Conservation (phyloP, 37 sponge, comb jelly and placozoan genomes). For the Hormiphora californensis region DNA sequence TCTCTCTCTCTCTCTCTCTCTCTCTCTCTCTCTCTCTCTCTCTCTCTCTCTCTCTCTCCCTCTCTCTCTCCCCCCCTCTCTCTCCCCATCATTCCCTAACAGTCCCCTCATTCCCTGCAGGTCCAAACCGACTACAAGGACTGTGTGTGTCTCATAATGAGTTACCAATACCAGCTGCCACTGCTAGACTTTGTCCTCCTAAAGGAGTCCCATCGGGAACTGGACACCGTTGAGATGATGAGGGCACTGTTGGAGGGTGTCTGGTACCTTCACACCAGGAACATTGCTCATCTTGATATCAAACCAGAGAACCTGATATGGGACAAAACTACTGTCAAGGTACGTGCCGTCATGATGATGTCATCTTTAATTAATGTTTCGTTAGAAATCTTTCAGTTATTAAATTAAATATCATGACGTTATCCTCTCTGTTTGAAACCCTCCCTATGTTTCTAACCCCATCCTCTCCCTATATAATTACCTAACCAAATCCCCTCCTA, state of each 20-base stretch:
- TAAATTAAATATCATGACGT: too few species aligned
- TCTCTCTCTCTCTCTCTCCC: background rate
- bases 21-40: background rate
- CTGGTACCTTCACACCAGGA: background rate
- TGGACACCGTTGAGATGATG: background rate
- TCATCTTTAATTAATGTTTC: too few species aligned
- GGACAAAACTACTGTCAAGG: slow-evolving; percentile 31
- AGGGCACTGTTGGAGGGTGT: background rate
- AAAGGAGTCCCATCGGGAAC: slow-evolving; percentile 6
- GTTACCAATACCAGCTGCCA: slow-evolving; percentile 13
- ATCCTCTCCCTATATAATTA: too few species aligned
- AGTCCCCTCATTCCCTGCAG: background rate
- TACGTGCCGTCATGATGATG: too few species aligned
- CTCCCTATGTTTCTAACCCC: too few species aligned
- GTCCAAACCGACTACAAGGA: background rate
- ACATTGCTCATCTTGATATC: slow-evolving; percentile 5
- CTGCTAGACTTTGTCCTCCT: slow-evolving; percentile 27
- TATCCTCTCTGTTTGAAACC: too few species aligned
- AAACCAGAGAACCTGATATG: slow-evolving; percentile 22
- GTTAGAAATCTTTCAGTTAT: too few species aligned
- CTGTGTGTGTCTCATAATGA: background rate
- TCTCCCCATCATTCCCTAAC: background rate
- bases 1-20: background rate
- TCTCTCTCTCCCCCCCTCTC: background rate
- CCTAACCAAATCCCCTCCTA: too few species aligned